These are phyloP conservation scores for Bursaphelenchus okinawaensis DNA, from an alignment of 2,888 invertebrate genomes.

Conservation along the genomic window DNA sequence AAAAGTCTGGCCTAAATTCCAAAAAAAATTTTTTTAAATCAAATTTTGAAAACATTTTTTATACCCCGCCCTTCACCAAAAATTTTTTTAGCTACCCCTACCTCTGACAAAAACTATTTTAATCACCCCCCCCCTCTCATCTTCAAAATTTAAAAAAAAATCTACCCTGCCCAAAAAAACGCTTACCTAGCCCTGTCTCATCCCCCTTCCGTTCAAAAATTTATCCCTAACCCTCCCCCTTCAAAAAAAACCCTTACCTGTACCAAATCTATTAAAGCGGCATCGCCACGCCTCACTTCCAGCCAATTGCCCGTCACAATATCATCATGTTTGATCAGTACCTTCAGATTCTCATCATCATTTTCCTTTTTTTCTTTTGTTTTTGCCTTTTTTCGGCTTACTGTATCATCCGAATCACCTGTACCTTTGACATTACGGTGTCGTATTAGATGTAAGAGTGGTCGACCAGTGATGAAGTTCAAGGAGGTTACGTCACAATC, in stretches of 20 bases:
- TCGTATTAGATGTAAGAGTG: slow-evolving; percentile 22
- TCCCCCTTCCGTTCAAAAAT: background rate
- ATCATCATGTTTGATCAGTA: slow-evolving; percentile 22
- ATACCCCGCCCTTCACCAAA: background rate
- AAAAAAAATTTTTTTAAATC: background rate
- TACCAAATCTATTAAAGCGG: slow-evolving; percentile 24
- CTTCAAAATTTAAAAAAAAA: background rate
- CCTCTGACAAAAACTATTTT: background rate
- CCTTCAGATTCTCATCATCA: background rate
- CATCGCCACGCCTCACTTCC: slow-evolving; percentile 29
- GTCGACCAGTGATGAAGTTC: slow-evolving; percentile 17
- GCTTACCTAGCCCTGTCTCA: too few species aligned
- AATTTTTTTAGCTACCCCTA: background rate
- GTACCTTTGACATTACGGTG: slow-evolving; percentile 6
- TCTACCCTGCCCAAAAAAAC: too few species aligned
- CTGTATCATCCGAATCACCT: background rate
- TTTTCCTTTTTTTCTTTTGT: background rate
- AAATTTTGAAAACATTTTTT: background rate
- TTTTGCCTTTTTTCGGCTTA: background rate
- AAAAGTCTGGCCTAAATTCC: too few species aligned
- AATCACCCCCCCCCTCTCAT: too few species aligned
- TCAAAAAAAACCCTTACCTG: slow-evolving; percentile 11
- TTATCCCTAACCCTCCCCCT: too few species aligned
- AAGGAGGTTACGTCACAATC: background rate
- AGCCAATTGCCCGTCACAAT: slow-evolving; percentile 23